phyloP scores from a whole-genome alignment of 2,888 invertebrate species.

The Syrista parreyssii region DNA sequence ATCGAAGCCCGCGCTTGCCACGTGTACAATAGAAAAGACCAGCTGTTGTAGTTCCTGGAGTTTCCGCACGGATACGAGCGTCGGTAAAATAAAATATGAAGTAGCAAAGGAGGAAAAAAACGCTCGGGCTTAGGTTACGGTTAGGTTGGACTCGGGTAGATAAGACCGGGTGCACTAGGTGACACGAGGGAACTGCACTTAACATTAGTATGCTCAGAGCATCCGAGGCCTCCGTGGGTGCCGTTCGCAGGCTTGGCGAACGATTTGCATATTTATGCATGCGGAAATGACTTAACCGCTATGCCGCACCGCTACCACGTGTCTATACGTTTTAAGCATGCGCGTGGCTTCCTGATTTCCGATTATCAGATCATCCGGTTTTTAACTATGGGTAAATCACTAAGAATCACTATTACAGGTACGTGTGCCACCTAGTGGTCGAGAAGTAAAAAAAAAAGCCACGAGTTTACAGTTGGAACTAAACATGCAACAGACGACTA shows the following conservation, averaged over 20 bases:
- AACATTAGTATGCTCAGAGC: slow-evolving; percentile 6
- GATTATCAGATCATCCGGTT: neutral
- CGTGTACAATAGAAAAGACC: neutral
- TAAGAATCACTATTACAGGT: neutral
- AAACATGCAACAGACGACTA: neutral
- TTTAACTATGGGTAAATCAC: neutral
- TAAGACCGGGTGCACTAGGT: neutral
- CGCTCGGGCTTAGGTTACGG: neutral
- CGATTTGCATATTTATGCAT: slow-evolving; percentile 11
- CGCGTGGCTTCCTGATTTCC: neutral
- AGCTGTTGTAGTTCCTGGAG: neutral
- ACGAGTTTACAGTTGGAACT: neutral
- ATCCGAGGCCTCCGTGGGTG: slow-evolving; percentile 6
- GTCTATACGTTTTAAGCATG: neutral
- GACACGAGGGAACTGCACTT: slow-evolving; percentile 5
- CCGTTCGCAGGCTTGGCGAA: slow-evolving; percentile 6
- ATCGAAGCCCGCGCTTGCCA: neutral
- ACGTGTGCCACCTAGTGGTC: neutral
- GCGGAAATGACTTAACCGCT: slow-evolving; percentile 11
- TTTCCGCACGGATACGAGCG: neutral
- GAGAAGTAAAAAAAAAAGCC: neutral
- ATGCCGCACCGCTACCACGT: neutral
- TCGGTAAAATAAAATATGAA: neutral
- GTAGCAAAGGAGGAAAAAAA: neutral
- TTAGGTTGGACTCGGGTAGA: neutral